Evolutionary conservation across 2,888 invertebrate species (phyloP).

Genomic region (Drosophila demipolita): DNA sequence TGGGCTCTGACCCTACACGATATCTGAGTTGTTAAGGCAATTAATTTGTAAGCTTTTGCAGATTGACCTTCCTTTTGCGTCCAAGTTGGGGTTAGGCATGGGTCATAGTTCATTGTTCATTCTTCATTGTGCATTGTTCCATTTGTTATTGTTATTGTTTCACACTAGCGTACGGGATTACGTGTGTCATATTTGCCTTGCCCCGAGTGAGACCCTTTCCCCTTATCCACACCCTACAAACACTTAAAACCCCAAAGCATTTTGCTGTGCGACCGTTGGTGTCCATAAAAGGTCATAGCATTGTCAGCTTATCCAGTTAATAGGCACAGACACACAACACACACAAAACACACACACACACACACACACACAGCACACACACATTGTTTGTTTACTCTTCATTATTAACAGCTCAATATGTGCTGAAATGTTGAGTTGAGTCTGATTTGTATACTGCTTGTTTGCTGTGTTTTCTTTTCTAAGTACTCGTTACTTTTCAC

Average conservation of each 20-base stretch:
- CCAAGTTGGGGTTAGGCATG: conserved; percentile 52
- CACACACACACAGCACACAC: conserved; percentile 27
- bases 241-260: not conserved
- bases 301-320: conserved; percentile 8
- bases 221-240: not conserved
- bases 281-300: conserved; percentile 41
- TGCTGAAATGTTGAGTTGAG: conserved; percentile 20
- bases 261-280: conserved; percentile 32
- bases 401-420: conserved; percentile 40
- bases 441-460: not conserved
- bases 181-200: conserved; percentile 47
- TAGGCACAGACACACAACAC: conserved; percentile 32
- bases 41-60: conserved; percentile 63
- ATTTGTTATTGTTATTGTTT: conserved; percentile 29
- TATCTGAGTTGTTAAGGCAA: conserved; percentile 61
- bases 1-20: conserved; percentile 2
- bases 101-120: conserved; percentile 37
- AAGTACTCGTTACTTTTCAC: not conserved
- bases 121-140: conserved; percentile 31
- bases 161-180: conserved; percentile 54
- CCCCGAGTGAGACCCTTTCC: not conserved
- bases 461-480: not conserved
- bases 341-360: conserved; percentile 26
- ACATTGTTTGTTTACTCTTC: conserved; percentile 22
- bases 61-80: conserved; percentile 48